These are phyloP conservation scores for Cephus pulcher DNA, from an alignment of 2,888 invertebrate genomes.

Conservation along the genomic window DNA sequence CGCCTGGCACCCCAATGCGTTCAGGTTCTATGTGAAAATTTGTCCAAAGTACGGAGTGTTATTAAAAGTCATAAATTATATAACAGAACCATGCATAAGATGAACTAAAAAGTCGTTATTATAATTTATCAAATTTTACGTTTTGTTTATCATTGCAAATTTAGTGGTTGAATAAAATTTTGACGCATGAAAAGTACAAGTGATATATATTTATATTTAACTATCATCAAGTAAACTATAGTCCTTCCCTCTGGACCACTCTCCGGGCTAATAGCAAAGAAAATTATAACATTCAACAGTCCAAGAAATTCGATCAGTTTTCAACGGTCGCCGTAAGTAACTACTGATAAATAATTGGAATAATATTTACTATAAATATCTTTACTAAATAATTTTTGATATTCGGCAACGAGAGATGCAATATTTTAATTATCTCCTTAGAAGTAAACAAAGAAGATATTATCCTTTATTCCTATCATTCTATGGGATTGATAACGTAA, in stretches of 20 bases:
- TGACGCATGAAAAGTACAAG: background rate
- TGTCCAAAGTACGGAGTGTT: background rate
- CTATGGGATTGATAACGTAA: background rate
- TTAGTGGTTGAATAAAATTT: background rate
- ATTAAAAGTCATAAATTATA: background rate
- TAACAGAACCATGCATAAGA: background rate
- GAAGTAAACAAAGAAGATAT: background rate
- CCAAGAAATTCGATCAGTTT: too few species aligned
- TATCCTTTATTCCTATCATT: background rate
- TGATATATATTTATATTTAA: background rate
- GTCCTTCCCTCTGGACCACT: background rate
- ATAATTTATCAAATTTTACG: background rate
- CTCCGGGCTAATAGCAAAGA: background rate
- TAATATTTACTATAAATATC: background rate
- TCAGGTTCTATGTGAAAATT: constrained; percentile 22
- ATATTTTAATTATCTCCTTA: too few species aligned
- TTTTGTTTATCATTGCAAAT: background rate
- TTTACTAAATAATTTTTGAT: background rate
- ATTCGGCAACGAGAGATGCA: background rate
- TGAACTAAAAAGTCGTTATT: constrained; percentile 9
- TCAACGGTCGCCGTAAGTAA: background rate
- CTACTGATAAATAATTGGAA: background rate
- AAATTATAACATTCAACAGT: background rate
- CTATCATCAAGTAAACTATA: background rate
- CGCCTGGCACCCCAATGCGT: constrained; percentile 35